These are phyloP conservation scores for Drosophila robusta DNA, from an alignment of 2,888 invertebrate genomes.

Conservation along the genomic window DNA sequence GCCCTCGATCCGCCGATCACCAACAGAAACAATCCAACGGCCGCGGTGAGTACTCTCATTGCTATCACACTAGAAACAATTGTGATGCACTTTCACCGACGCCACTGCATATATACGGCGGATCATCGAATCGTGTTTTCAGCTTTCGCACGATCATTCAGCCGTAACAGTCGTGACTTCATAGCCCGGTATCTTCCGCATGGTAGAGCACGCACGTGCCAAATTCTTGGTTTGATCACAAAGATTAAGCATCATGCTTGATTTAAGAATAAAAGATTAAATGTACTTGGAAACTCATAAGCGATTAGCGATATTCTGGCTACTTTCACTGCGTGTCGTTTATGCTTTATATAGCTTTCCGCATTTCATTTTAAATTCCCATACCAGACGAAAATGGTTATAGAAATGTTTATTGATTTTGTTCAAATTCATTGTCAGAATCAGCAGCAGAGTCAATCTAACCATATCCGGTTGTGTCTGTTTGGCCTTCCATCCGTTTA, in stretches of 20 bases:
- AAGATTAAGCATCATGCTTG: slow-evolving; percentile 47
- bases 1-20: slow-evolving; percentile 5
- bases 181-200: slow-evolving; percentile 47
- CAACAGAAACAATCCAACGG: slow-evolving; percentile 32
- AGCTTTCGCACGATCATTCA: slow-evolving; percentile 51
- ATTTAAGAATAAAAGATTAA: slow-evolving; percentile 13
- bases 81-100: slow-evolving; percentile 38
- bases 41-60: slow-evolving; percentile 45
- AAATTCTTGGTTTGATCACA: slow-evolving; percentile 56
- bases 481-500: background rate
- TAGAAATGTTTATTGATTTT: background rate
- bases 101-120: slow-evolving; percentile 54
- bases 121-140: slow-evolving; percentile 15
- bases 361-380: background rate
- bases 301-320: background rate
- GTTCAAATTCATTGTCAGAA: no score
- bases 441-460: no score
- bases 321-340: slow-evolving; percentile 18
- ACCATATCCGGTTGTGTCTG: background rate
- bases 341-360: background rate
- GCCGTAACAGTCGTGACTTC: slow-evolving; percentile 25
- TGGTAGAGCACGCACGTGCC: slow-evolving; percentile 29
- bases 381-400: background rate
- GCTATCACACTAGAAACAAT: slow-evolving; percentile 26
- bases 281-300: background rate